Evolutionary conservation across 2,888 invertebrate species (phyloP).

Genomic region (Hemicrepidius hirtus): DNA sequence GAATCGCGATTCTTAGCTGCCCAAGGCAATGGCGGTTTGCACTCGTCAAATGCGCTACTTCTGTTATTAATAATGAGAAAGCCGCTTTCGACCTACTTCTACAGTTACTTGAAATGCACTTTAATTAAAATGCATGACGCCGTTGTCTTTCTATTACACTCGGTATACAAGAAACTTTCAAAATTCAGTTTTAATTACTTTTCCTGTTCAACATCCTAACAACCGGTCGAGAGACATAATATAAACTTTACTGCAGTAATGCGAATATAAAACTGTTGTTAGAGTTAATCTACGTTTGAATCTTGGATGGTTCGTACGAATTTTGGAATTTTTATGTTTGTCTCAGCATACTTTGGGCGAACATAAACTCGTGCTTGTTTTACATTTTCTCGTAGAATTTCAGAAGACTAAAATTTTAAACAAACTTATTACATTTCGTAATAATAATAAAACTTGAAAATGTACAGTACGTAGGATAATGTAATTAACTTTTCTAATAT

Average conservation of each 20-base stretch:
- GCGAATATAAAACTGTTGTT: no score
- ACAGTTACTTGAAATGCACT: constrained; percentile 36
- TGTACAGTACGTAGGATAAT: no score
- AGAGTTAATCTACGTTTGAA: no score
- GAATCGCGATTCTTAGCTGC: constrained; percentile 63
- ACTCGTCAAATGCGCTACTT: constrained; percentile 49
- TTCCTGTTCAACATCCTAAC: constrained; percentile 3
- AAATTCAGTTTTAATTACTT: constrained; percentile 14
- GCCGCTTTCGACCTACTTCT: constrained; percentile 49
- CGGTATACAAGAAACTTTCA: constrained; percentile 9
- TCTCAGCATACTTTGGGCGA: no score
- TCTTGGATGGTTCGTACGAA: background rate
- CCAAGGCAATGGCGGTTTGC: constrained; percentile 47
- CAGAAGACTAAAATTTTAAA: no score
- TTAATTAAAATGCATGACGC: constrained; percentile 46
- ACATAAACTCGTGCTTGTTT: no score
- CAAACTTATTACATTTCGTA: no score
- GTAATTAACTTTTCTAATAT: no score
- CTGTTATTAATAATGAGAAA: constrained; percentile 47
- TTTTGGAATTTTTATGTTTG: no score
- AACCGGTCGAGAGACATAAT: background rate
- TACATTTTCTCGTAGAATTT: no score
- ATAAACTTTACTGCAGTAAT: no score
- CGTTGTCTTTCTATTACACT: constrained; percentile 26
- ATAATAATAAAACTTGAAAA: no score